A percentile compares a stretch with the other conserved stretches of the same genome.
Conservation (phyloP, 2,797 vertebrate genomes). For the Xyrichtys novacula region DNA sequence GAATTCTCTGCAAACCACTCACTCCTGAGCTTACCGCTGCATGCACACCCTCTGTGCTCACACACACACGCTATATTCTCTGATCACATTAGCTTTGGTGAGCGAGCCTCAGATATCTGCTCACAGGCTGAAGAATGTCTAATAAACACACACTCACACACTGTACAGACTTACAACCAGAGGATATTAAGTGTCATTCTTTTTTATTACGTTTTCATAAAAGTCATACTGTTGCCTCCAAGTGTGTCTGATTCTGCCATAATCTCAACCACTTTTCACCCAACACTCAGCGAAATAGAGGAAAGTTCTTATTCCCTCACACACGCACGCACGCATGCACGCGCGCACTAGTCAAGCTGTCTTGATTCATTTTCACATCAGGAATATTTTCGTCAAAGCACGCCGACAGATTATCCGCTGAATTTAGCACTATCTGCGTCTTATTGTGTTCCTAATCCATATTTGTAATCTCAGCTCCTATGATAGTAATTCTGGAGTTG, state of each 20-base stretch:
- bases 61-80: slow-evolving; percentile 51
- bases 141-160: background rate
- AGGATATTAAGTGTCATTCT: background rate
- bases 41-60: slow-evolving; percentile 32
- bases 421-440: slow-evolving; percentile 79
- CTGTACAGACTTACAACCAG: background rate
- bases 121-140: slow-evolving; percentile 30
- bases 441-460: slow-evolving; percentile 80
- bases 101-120: slow-evolving; percentile 43
- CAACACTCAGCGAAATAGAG: background rate
- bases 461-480: slow-evolving; percentile 76
- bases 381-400: slow-evolving; percentile 62
- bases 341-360: background rate
- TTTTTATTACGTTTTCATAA: slow-evolving; percentile 8
- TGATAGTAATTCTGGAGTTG: slow-evolving; percentile 67
- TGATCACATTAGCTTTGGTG: slow-evolving; percentile 70
- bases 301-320: background rate
- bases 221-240: background rate
- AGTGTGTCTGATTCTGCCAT: slow-evolving; percentile 14
- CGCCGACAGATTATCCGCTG: slow-evolving; percentile 71
- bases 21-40: slow-evolving; percentile 58
- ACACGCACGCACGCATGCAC: slow-evolving; percentile 17
- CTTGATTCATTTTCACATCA: slow-evolving; percentile 70
- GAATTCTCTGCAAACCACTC: slow-evolving; percentile 84
- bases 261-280: slow-evolving; percentile 30